phyloP scores from a whole-genome alignment of 2,888 invertebrate genomes.

The Melinaea marsaeus region DNA sequence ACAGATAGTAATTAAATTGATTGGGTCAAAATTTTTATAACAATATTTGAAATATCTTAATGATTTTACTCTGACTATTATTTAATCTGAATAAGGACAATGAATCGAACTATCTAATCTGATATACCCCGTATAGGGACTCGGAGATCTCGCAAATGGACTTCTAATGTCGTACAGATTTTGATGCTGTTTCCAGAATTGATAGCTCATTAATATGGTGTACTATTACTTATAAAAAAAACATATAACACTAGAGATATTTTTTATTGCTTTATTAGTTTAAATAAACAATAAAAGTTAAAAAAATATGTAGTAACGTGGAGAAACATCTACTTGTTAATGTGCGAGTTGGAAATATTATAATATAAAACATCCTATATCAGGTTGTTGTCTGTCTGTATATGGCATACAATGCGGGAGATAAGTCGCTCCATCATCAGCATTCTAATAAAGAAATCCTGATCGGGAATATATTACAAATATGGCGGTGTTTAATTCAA shows the following conservation, averaged over 20 bases:
- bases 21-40: neutral
- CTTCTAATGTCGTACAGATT: constrained; percentile 45
- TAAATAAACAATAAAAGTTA: no score
- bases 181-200: constrained; percentile 58
- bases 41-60: constrained; percentile 10
- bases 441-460: constrained; percentile 26
- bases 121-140: constrained; percentile 41
- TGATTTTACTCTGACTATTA: constrained; percentile 32
- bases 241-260: neutral
- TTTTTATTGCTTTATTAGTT: no score
- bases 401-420: constrained; percentile 36
- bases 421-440: constrained; percentile 34
- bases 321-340: no score
- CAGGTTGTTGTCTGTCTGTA: constrained; percentile 33
- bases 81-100: constrained; percentile 41
- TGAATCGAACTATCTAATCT: constrained; percentile 49
- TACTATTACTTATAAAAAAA: neutral
- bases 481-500: no score
- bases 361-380: constrained; percentile 17
- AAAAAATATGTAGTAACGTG: no score
- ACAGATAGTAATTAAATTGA: no score
- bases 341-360: neutral
- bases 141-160: constrained; percentile 46
- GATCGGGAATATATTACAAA: no score
- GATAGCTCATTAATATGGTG: constrained; percentile 39